phyloP scores from a whole-genome alignment of 2,797 vertebrate genomes.

The Martes flavigula region DNA sequence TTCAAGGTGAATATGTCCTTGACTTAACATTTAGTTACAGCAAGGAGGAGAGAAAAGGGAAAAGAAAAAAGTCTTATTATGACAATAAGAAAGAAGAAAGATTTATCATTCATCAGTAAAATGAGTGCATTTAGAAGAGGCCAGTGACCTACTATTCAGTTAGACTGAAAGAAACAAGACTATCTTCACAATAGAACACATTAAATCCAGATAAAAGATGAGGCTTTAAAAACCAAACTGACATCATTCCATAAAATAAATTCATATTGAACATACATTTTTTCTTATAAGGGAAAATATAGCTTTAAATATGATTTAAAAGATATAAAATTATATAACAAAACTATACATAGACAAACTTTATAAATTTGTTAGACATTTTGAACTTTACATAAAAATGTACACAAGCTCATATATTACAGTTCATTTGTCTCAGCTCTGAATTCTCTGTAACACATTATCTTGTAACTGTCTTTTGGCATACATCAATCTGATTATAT shows the following conservation, averaged over 20 bases:
- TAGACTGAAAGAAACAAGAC: background rate
- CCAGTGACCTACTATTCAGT: background rate
- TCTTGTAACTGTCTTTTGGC: background rate
- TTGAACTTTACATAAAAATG: background rate
- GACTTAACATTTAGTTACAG: constrained; percentile 51
- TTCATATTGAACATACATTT: background rate
- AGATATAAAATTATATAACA: background rate
- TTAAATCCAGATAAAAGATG: background rate
- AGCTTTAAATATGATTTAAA: background rate
- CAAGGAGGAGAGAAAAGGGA: background rate
- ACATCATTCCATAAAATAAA: background rate
- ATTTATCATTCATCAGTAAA: constrained; percentile 37
- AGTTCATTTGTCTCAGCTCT: background rate
- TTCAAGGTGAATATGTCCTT: constrained; percentile 15
- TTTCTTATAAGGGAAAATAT: background rate
- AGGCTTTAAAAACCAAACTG: background rate
- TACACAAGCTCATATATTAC: background rate
- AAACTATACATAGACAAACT: background rate
- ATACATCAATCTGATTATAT: background rate
- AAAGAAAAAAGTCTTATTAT: background rate
- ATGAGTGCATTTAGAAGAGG: rapidly evolving
- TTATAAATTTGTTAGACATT: background rate
- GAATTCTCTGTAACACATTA: background rate
- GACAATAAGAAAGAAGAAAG: background rate
- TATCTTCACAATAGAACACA: background rate